Evolutionary conservation across 2,888 invertebrate species (phyloP).

Genomic region (Stomorhina lunata): DNA sequence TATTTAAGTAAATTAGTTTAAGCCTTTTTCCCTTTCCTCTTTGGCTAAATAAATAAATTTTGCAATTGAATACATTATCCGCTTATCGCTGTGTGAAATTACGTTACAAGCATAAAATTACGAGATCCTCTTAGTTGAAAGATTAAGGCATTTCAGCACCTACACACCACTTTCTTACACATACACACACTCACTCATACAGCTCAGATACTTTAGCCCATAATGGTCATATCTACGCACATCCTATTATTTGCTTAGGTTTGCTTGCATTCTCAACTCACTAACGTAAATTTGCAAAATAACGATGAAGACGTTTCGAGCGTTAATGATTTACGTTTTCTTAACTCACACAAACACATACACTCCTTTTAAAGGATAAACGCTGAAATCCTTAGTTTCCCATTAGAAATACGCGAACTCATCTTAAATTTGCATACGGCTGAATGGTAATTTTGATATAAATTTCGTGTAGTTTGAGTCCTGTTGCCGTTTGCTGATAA

Average conservation of each 20-base stretch:
- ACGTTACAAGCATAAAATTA: conserved; percentile 64
- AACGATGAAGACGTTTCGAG: conserved; percentile 61
- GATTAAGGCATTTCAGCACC: conserved; percentile 58
- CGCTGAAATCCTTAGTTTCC: conserved; percentile 41
- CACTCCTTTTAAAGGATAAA: conserved; percentile 37
- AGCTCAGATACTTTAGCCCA: not conserved
- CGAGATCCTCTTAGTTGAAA: conserved; percentile 60
- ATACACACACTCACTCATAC: not conserved
- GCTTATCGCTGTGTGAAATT: conserved; percentile 69
- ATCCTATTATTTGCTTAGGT: conserved; percentile 35
- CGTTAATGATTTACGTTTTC: conserved; percentile 64
- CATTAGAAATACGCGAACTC: conserved; percentile 32
- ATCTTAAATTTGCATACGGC: conserved; percentile 36
- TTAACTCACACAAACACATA: conserved; percentile 8
- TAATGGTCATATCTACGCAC: not conserved
- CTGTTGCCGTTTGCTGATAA: conserved; percentile 69
- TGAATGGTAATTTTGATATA: conserved; percentile 1
- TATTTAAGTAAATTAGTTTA: conserved; percentile 61
- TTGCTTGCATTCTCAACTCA: conserved; percentile 20
- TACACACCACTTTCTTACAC: conserved; percentile 10
- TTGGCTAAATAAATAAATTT: conserved; percentile 28
- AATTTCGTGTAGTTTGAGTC: not conserved
- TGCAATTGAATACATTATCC: conserved; percentile 74
- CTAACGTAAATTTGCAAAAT: not conserved
- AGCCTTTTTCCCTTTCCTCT: not conserved